These are phyloP conservation scores for Lamellibrachia luymesi DNA, from an alignment of 1,140 invertebrate genomes.

Conservation along the genomic window DNA sequence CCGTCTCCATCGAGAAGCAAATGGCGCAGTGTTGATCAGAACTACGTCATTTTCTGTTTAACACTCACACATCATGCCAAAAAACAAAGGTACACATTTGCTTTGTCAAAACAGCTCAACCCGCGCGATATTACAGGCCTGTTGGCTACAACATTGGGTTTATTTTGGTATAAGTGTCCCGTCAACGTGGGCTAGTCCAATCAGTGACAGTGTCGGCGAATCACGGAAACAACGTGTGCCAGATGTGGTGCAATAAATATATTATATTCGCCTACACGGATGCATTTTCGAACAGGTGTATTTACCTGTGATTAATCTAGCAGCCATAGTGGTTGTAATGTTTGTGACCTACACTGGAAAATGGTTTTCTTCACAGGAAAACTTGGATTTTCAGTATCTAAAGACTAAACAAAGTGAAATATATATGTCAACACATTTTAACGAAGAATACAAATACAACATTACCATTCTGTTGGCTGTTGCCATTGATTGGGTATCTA, in stretches of 20 bases:
- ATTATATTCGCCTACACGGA: not conserved
- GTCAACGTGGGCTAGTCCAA: not conserved
- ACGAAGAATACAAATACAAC: too few relatives aligned
- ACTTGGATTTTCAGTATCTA: too few relatives aligned
- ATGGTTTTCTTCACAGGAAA: too few relatives aligned
- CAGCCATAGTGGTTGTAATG: too few relatives aligned
- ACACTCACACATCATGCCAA: not conserved
- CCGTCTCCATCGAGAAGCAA: slow-evolving; percentile 3
- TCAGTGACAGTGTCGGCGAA: not conserved
- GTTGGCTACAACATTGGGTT: not conserved
- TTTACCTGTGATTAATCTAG: too few relatives aligned
- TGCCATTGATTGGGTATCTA: too few relatives aligned
- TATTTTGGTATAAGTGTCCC: not conserved
- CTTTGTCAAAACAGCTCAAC: not conserved
- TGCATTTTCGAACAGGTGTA: too few relatives aligned
- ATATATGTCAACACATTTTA: too few relatives aligned
- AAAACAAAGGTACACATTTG: not conserved
- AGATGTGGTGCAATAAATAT: not conserved
- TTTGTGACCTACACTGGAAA: too few relatives aligned
- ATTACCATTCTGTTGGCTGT: too few relatives aligned
- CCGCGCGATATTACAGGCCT: not conserved
- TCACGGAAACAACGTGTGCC: not conserved
- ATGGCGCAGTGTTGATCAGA: not conserved
- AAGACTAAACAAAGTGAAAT: too few relatives aligned
- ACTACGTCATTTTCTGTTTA: not conserved